Base-by-base conservation (phyloP, 2,113 vertebrate species). In the Odocoileus virginianus region DNA sequence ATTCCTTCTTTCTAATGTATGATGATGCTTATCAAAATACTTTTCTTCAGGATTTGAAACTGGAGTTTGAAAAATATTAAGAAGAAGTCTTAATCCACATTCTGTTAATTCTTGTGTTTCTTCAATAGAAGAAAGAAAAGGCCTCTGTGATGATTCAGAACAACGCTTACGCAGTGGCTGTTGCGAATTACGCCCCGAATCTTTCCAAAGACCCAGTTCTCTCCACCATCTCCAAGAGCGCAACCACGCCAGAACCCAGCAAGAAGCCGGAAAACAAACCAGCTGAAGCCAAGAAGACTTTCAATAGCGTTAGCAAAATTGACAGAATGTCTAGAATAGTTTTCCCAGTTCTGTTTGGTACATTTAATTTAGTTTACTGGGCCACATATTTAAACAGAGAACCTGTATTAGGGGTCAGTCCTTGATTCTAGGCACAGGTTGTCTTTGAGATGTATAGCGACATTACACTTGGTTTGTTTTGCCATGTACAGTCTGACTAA, bases 221-320 rank as follows among this genome's bases (percentile, higher is more conserved):
- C 27, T 99, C 99, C 52, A 99, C 99, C 95, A 99, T 99, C 85
- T 99, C 99, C 97, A 99, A 99, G 99, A 99, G 99, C 1, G 99
- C 99, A 10, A 98, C 99, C 6, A 98, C 98, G 0, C 95, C 98
- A 17, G 99, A 99, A 81, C 98, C 99, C 57, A 99, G 99, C 99
- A 98, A 99, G 98, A 99, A 99, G 98, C 99, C 99, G 0, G 99
- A 99, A 40, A 99, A 99, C 0, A 99, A 99, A 98, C 99, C 99
- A 40, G 99, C 98, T 0, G 99, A 99, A 89, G 99, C 98, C 97
- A 99, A 99, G 99, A 99, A 99, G 99, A 99, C 99, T 21, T 99
- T 99, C 99, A 99, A 99, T 99, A 99, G 99, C 21, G 99, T 99
- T 87, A 99, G 99, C 99, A 99, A 99, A 99, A 99, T 99, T 95